Evolutionary conservation across 2,113 vertebrate genomes (phyloP), one percentile per base, ranked within the genome.

Genomic region (Procavia capensis): DNA sequence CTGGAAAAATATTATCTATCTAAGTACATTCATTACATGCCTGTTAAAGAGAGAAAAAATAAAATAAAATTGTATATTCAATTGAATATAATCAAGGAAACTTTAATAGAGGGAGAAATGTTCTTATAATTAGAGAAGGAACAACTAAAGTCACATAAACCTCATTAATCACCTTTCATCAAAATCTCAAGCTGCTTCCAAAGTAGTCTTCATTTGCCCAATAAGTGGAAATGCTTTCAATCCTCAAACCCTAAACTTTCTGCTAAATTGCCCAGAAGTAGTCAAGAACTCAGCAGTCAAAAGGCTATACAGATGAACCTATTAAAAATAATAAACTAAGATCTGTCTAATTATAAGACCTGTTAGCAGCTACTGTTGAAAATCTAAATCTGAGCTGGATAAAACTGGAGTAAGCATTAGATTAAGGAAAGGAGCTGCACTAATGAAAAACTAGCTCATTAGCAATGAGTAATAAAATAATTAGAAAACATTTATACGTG

Each of bases 281-380:
- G 41, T 88, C 82, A 90, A 75, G 8, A 96, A 17, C 1, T 24
- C 14, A 90, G 76, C 8, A 57, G n/a, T 88, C 59, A 96, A 96
- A 97, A 81, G 10, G 0, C 31, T 27, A 31, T 76, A 29, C 2
- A 91, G 50, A 10, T 54, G 80, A 91, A 70, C 2, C 8, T 86
- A 78, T 89, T 97, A 82, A 96, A 97, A 96, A 70, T 68, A 96
- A 95, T 90, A 93, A 94, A 95, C 36, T 88, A 94, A n/a, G 74
- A 20, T 85, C 25, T 80, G 54, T 91, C 75, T 93, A 93, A 96
- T 93, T 93, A 66, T n/a, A 80, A 70, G 39, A 0, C 17, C 50
- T 97, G 24, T 79, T 47, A 91, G 78, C 89, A 92, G 91, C 9
- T 91, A 20, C 4, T 54, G 64, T 14, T 95, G 14, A 88, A 89